Conservation (phyloP, 1,140 invertebrate genomes). For the Zaprionus lachaisei region DNA sequence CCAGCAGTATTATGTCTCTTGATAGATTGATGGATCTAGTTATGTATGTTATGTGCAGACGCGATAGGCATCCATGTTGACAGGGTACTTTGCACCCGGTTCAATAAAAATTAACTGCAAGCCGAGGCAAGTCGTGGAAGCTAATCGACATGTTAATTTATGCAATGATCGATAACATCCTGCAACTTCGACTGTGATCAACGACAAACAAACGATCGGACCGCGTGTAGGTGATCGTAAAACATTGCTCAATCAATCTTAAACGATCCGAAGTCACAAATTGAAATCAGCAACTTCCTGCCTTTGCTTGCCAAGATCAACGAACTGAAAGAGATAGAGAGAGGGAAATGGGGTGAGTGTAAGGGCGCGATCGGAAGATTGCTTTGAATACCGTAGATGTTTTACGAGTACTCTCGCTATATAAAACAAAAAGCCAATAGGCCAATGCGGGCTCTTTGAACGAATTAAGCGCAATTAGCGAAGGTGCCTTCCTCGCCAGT, state of each 20-base stretch:
- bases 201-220: slow-evolving; percentile 50
- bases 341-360: slow-evolving; percentile 1
- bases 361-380: slow-evolving; percentile 24
- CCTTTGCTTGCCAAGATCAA: slow-evolving; percentile 40
- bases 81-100: not conserved
- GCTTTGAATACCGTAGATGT: slow-evolving; percentile 51
- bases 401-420: slow-evolving; percentile 55
- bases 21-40: slow-evolving; percentile 36
- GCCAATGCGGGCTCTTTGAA: slow-evolving; percentile 76
- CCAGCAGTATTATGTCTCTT: slow-evolving; percentile 31
- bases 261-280: slow-evolving; percentile 73
- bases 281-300: slow-evolving; percentile 80
- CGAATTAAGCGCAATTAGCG: slow-evolving; percentile 81
- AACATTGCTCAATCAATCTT: slow-evolving; percentile 80
- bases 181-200: slow-evolving; percentile 69
- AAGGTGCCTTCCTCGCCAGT: slow-evolving; percentile 51
- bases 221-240: slow-evolving; percentile 65
- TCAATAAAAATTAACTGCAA: slow-evolving; percentile 61
- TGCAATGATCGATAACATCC: slow-evolving; percentile 83
- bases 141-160: slow-evolving; percentile 69
- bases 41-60: slow-evolving; percentile 25
- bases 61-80: not conserved
- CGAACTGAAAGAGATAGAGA: slow-evolving; percentile 7
- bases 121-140: slow-evolving; percentile 16
- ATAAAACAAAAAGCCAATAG: slow-evolving; percentile 61